Evolutionary conservation across 2,797 vertebrate genomes (phyloP).

Genomic region (Simalia tracyae): DNA sequence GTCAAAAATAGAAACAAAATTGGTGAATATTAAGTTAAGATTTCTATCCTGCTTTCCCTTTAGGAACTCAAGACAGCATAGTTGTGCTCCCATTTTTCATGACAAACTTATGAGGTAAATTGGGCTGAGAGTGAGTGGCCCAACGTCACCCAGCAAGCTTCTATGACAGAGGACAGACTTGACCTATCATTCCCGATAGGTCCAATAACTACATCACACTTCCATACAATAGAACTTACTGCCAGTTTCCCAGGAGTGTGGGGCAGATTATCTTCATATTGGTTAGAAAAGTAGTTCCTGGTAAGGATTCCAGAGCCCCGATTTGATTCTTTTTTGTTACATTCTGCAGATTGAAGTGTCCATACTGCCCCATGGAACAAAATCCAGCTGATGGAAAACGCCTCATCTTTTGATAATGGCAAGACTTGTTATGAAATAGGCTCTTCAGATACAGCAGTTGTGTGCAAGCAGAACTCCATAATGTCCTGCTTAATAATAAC

Average conservation of each 20-base stretch:
- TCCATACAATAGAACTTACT: not conserved
- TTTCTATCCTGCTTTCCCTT: not conserved
- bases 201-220: not conserved
- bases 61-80: not conserved
- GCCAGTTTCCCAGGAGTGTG: not conserved
- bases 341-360: slow-evolving; percentile 85
- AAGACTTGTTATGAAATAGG: slow-evolving; percentile 33
- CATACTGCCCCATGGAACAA: slow-evolving; percentile 93
- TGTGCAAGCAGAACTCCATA: not conserved
- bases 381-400: slow-evolving; percentile 91
- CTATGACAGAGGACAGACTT: not conserved
- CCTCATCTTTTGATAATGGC: slow-evolving; percentile 85
- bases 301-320: not conserved
- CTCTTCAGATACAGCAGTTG: not conserved
- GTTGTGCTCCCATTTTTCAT: not conserved
- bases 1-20: not conserved
- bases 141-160: not conserved
- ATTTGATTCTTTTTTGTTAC: not conserved
- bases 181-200: too few relatives aligned
- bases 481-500: slow-evolving; percentile 3
- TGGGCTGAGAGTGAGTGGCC: not conserved
- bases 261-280: not conserved
- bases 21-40: not conserved
- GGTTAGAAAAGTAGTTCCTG: not conserved
- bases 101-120: not conserved